Evolutionary conservation across 2,797 vertebrate genomes (phyloP).

Genomic region (Apogon talboti): DNA sequence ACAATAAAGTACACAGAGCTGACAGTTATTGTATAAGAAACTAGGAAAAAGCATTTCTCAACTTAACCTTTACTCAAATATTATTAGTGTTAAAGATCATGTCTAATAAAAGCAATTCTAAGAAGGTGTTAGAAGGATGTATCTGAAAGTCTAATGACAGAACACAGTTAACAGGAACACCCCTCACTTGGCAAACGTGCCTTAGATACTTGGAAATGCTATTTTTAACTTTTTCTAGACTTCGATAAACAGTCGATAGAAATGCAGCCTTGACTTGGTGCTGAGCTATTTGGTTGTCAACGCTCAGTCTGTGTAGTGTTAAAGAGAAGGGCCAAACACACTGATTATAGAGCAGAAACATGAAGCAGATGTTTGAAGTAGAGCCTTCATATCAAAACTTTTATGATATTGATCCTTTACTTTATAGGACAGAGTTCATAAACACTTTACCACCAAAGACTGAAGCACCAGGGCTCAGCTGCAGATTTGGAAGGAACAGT

Average conservation of each 20-base stretch:
- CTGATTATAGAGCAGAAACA: background rate
- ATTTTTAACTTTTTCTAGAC: background rate
- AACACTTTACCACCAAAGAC: background rate
- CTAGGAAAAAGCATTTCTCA: too few species aligned
- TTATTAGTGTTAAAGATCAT: too few species aligned
- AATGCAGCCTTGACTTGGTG: background rate
- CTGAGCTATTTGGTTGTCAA: background rate
- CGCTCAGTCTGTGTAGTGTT: background rate
- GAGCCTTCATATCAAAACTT: constrained; percentile 4
- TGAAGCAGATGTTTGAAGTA: background rate
- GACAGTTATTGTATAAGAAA: too few species aligned
- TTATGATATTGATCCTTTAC: background rate
- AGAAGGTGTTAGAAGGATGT: too few species aligned
- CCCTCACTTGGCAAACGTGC: too few species aligned
- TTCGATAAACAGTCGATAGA: background rate
- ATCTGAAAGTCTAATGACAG: too few species aligned
- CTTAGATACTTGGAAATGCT: too few species aligned
- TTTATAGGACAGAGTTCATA: background rate
- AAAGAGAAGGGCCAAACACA: background rate
- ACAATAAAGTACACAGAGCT: too few species aligned
- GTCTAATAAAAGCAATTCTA: too few species aligned
- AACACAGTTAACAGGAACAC: too few species aligned
- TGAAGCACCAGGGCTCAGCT: background rate
- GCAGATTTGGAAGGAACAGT: background rate
- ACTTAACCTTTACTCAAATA: too few species aligned